Evolutionary conservation across 2,113 vertebrate species (phyloP).

Genomic region (Rhea americana): DNA sequence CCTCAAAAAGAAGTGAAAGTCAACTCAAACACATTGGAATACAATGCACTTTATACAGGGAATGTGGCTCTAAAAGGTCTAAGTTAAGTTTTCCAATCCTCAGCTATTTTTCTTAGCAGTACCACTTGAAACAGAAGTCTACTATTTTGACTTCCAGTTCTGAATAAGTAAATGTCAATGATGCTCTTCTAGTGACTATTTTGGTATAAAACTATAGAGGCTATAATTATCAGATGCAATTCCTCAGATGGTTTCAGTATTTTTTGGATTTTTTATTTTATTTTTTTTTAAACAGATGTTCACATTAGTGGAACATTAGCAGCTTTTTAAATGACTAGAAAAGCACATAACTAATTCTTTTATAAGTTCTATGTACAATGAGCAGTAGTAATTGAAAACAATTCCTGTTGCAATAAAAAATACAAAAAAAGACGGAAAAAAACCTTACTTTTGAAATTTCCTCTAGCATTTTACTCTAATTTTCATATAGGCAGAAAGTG

Average conservation of each 20-base stretch:
- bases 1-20: neutral
- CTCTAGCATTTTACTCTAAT: neutral
- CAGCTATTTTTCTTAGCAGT: slow-evolving; percentile 49
- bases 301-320: neutral
- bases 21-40: neutral
- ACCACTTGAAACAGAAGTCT: slow-evolving; percentile 51
- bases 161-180: slow-evolving; percentile 48
- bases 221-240: neutral
- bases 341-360: neutral
- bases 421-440: too few relatives aligned
- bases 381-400: neutral
- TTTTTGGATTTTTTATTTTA: neutral
- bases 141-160: slow-evolving; percentile 31
- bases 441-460: neutral
- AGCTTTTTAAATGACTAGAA: neutral
- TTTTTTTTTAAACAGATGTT: neutral
- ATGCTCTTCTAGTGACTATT: slow-evolving; percentile 17
- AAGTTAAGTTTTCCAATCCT: slow-evolving; percentile 50
- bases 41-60: neutral
- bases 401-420: neutral
- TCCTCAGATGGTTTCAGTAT: neutral
- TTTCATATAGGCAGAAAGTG: fast-evolving
- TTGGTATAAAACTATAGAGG: neutral
- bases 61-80: neutral
- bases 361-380: neutral